Evolutionary conservation across 2,797 vertebrate genomes (phyloP), one percentile per base, ranked within the genome.

Genomic region (Artibeus lituratus): DNA sequence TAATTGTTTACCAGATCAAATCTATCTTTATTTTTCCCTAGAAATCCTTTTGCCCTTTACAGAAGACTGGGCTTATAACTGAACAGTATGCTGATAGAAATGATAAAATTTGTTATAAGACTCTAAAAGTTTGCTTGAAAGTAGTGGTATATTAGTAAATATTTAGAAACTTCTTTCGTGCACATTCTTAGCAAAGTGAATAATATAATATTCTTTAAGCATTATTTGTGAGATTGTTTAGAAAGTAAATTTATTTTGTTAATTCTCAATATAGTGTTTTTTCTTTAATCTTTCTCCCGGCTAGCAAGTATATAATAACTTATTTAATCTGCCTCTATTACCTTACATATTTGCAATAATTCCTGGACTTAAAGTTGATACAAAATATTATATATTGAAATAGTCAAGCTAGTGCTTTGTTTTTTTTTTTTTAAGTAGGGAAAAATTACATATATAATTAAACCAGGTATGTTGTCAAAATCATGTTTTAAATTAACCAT

Each of bases 1-100:
- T 95, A 95, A 95, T 94, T 97, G 76, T 97, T 97, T 97, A 93
- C 55, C 74, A 92, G 85, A 81, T 94, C 76, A 93, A 95, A 96
- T 88, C 32, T 95, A 62, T 94, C 73, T 53, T 90, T 92, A 53
- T 81, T 62, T 39, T 16, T 3, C 47, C 51, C 22, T 39, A 91
- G 87, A 93, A 96, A 94, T 94, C 44, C 57, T 82, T 94, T 96
- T 97, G 90, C 94, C 92, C 91, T 96, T 97, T 90, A 96, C 35
- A 81, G 81, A 93, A 90, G 87, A 76, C 62, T 72, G 24, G 35
- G 72, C 47, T 65, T 94, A 86, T 70, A 90, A 78, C 29, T 73
- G 51, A 82, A 69, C 70, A 89, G 93, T 94, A 76, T 80, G 69
- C 29, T 65, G 65, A 69, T 72, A 32, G 44, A 97, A 92, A 95